Evolutionary conservation across 64 coral and sea anemone genomes (phyloP).

Genomic region (Hydrozoanthus tunicans): DNA sequence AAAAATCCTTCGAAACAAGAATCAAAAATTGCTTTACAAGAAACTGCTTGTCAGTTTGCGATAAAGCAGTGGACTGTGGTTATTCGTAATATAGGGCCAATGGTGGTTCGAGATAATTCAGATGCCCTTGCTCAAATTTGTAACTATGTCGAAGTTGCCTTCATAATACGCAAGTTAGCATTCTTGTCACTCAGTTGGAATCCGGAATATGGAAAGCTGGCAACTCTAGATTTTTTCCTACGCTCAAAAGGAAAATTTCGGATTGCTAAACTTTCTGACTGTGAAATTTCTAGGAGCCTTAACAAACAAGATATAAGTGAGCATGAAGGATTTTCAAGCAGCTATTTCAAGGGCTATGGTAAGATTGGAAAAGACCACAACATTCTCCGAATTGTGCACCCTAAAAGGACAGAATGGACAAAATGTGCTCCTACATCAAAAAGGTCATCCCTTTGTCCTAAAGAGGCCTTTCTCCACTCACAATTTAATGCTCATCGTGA

Average conservation of each 20-base stretch:
- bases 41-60: slow-evolving; percentile 43
- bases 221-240: slow-evolving; percentile 54
- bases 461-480: background rate
- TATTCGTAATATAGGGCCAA: slow-evolving; percentile 57
- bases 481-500: slow-evolving; percentile 24
- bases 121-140: slow-evolving; percentile 38
- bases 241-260: slow-evolving; percentile 56
- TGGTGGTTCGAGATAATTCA: slow-evolving; percentile 6
- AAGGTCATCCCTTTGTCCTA: slow-evolving; percentile 10
- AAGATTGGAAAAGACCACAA: slow-evolving; percentile 57
- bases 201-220: slow-evolving; percentile 46
- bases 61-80: slow-evolving; percentile 57
- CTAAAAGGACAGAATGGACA: slow-evolving; percentile 47
- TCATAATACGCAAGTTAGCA: slow-evolving; percentile 46
- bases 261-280: slow-evolving; percentile 64
- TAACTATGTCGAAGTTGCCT: slow-evolving; percentile 42
- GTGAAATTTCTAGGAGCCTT: background rate
- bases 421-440: slow-evolving; percentile 36
- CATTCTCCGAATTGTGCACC: slow-evolving; percentile 42
- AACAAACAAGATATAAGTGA: slow-evolving; percentile 31
- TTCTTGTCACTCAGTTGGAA: slow-evolving; percentile 51
- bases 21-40: slow-evolving; percentile 2
- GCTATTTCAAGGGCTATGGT: slow-evolving; percentile 48
- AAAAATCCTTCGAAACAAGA: background rate
- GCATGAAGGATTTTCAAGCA: slow-evolving; percentile 1